Evolutionary conservation across 2,113 vertebrate genomes (phyloP), one percentile per base, ranked within the genome.

Genomic region (Petrocephalus zakoni): DNA sequence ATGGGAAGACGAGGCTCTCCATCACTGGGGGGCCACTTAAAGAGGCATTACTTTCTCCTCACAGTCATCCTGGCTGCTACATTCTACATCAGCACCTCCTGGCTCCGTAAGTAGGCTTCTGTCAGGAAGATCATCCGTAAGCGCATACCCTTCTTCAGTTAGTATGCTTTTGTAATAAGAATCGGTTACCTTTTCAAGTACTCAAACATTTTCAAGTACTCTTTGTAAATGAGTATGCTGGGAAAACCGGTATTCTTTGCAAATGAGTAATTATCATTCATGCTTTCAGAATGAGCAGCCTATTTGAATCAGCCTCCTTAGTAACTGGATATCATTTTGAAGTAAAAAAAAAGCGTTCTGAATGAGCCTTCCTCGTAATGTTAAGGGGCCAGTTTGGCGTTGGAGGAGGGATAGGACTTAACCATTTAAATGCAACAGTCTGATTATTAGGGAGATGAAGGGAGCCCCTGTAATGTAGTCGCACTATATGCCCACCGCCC

Each of bases 51-150:
- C 87, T 61, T 92, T 5, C 46, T 92, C 13, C 85, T 72, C 47
- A 68, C 68, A 6, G 52, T 87, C 55, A 75, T 90, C 13, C 46
- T 91, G 68, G 49, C 87, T 84, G n/a, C 91, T 34, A 25, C 91
- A 68, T 84, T 93, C 37, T 91, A 91, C 29, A 37, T 91, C 58
- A 90, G 88, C 19, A 89, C 89, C 25, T 46, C 89, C 42, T 90
- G 90, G 89, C 90, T 92, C 46, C 90, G 90, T 93, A 53, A 92
- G 92, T 93, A 87, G 29, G 25, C 13, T n/a, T 19, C 53, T 8
- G 19, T 9, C 68, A 51, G 34, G 42, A 87, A 10, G 17, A 13
- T 25, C 17, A n/a, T 42, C 25, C 10, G 22, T 11, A n/a, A 25
- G 25, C 68, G 5, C 9, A 64, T 61, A 64, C 37, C 22, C 61